Conservation (phyloP, 2,113 vertebrate species). For the Arothron firmamentum region DNA sequence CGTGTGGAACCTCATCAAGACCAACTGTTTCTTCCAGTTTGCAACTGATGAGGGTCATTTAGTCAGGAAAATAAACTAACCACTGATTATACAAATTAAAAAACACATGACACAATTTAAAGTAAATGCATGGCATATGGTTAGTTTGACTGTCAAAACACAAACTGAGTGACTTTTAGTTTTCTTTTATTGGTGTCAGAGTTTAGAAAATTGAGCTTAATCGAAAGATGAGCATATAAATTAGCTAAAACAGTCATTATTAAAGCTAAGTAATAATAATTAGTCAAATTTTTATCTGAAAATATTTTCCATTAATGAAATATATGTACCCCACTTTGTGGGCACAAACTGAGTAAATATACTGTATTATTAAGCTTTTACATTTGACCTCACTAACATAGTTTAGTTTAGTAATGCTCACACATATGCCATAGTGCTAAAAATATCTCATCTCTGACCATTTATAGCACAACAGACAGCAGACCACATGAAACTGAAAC, state of each 20-base stretch:
- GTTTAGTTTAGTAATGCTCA: too few relatives aligned
- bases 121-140: conserved; percentile 1
- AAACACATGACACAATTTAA: conserved; percentile 16
- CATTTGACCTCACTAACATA: background rate
- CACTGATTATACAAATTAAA: conserved; percentile 41
- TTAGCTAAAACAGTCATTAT: too few relatives aligned
- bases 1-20: conserved; percentile 49
- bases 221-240: too few relatives aligned
- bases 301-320: too few relatives aligned
- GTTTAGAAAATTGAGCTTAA: background rate
- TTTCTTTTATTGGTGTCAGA: background rate
- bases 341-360: too few relatives aligned
- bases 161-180: conserved; percentile 8
- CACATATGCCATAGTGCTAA: too few relatives aligned
- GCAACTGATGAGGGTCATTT: conserved; percentile 52
- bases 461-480: too few relatives aligned
- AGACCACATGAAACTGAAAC: too few relatives aligned
- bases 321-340: too few relatives aligned
- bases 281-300: too few relatives aligned
- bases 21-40: conserved; percentile 49
- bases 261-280: too few relatives aligned
- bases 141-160: conserved; percentile 1
- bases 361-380: background rate
- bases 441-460: too few relatives aligned
- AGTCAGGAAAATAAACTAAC: conserved; percentile 55